These are phyloP conservation scores for Mastomys coucha DNA, from an alignment of 2,113 vertebrate genomes.

Conservation along the genomic window DNA sequence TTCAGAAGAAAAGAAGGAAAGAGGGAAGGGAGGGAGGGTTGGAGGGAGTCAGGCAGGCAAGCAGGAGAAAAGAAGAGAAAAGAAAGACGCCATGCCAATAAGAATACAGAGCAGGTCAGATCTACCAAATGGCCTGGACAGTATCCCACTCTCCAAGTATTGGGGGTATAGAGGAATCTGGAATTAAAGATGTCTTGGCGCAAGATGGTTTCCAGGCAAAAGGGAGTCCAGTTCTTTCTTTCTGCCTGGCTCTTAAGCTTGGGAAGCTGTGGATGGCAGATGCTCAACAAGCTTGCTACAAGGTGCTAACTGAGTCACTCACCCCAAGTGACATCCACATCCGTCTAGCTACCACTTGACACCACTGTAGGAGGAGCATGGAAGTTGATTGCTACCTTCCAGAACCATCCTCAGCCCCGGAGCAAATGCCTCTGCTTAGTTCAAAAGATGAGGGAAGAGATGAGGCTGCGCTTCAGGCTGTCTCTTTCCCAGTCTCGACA, in stretches of 20 bases:
- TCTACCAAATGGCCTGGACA: neutral
- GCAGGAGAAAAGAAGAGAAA: no score
- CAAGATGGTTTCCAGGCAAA: neutral
- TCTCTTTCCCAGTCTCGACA: neutral
- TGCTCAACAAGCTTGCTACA: neutral
- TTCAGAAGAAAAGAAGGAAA: no score
- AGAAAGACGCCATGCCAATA: no score
- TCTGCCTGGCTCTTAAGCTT: neutral
- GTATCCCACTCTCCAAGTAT: neutral
- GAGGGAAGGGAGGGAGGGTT: no score
- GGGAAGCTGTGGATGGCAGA: no score
- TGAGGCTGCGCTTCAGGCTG: neutral
- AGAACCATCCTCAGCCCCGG: neutral
- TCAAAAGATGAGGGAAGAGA: neutral
- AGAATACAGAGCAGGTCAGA: neutral
- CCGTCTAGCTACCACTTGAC: neutral
- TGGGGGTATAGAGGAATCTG: neutral
- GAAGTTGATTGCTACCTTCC: neutral
- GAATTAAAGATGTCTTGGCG: neutral
- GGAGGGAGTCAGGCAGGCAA: no score
- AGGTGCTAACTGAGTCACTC: neutral
- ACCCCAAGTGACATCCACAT: neutral
- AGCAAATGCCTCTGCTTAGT: no score
- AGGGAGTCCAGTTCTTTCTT: neutral
- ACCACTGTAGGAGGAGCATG: neutral